Evolutionary conservation across 2,888 invertebrate species (phyloP), one percentile per base, ranked within the genome.

Genomic region (Helleia helle): DNA sequence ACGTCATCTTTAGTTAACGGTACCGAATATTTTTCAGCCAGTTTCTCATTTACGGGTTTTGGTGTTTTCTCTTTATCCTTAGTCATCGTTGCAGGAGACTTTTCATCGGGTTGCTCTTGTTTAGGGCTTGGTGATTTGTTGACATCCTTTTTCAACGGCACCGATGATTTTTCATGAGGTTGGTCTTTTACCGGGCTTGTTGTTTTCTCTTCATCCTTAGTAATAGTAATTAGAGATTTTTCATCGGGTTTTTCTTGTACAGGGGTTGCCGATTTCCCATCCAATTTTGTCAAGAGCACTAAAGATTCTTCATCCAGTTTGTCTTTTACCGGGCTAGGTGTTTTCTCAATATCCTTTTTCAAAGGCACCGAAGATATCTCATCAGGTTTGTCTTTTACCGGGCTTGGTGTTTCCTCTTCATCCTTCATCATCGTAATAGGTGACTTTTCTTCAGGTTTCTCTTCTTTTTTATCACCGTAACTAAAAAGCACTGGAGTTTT

Each of bases 281-380:
- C n/a, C n/a, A n/a, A n/a, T n/a, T n/a, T n/a, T n/a, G n/a, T n/a
- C n/a, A n/a, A n/a, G n/a, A n/a, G n/a, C n/a, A n/a, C n/a, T n/a
- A 3, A n/a, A 9, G 1, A 26, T n/a, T 26, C 26, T 4, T 26
- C 26, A 26, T 28, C 6, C 12, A 12, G 13, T 4, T 8, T 17
- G 26, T 29, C 5, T 42, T 11, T 3, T 4, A 28, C 27, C 11
- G 41, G 34, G 11, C 43, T 50, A 1, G 41, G 25, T n/a, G 25
- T 41, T 8, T 47, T 53, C 0, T 49, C 44, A 3, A 42, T 41
- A 18, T 18, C 18, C 5, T 3, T 5, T 4, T 3, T 5, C 3
- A 18, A 18, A 3, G 18, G n/a, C n/a, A n/a, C n/a, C n/a, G n/a
- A n/a, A n/a, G n/a, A n/a, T n/a, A n/a, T n/a, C n/a, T n/a, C n/a